Conservation (phyloP, 2,113 vertebrate genomes). For the Psammodynastes pulverulentus region DNA sequence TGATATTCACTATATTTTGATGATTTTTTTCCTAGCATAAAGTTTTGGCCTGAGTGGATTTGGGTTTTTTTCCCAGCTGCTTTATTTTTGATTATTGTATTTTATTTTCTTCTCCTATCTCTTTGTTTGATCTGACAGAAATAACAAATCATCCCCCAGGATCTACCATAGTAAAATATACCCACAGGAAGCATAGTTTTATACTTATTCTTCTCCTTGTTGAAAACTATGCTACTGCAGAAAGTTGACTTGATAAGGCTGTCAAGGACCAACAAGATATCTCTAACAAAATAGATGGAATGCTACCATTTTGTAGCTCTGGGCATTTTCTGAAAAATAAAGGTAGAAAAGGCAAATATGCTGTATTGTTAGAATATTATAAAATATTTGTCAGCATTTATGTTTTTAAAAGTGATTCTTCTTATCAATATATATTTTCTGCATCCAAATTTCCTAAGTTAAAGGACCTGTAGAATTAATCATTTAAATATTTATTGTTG, state of each 20-base stretch:
- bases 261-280: slow-evolving; percentile 66
- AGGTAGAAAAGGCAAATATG: slow-evolving; percentile 46
- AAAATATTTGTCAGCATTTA: not conserved
- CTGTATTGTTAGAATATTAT: not conserved
- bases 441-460: not conserved
- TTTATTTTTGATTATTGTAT: slow-evolving; percentile 54
- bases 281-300: slow-evolving; percentile 62
- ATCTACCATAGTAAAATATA: slow-evolving; percentile 58
- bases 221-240: slow-evolving; percentile 66
- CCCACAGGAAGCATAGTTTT: slow-evolving; percentile 65
- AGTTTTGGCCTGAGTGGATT: slow-evolving; percentile 21
- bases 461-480: slow-evolving; percentile 1
- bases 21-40: slow-evolving; percentile 52
- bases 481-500: slow-evolving; percentile 7
- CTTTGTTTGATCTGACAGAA: slow-evolving; percentile 67
- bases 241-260: slow-evolving; percentile 67
- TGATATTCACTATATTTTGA: slow-evolving; percentile 58
- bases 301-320: slow-evolving; percentile 47
- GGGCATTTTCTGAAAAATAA: slow-evolving; percentile 49
- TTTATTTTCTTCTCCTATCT: slow-evolving; percentile 62
- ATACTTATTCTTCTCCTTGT: slow-evolving; percentile 55
- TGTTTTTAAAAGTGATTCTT: not conserved
- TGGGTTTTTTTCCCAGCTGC: slow-evolving; percentile 24
- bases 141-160: slow-evolving; percentile 64
- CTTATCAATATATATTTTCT: not conserved